phyloP scores from a whole-genome alignment of 2,888 invertebrate species.

The Exephanes ischioxanthus region DNA sequence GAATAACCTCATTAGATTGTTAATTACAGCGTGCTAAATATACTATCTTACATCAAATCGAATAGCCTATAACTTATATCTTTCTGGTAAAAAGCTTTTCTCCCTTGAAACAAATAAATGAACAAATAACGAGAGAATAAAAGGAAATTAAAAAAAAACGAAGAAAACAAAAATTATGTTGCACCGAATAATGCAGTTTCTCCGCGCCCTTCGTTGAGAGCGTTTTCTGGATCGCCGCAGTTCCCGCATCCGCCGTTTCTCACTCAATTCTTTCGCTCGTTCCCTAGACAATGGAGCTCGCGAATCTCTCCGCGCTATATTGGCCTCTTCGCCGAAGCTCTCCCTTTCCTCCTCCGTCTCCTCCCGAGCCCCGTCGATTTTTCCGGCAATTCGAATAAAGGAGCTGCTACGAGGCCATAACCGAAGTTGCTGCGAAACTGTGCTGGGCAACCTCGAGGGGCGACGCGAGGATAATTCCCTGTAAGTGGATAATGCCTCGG shows the following conservation, averaged over 20 bases:
- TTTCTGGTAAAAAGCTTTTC: background rate
- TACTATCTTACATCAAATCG: too few species aligned
- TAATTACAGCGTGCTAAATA: too few species aligned
- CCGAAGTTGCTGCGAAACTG: constrained; percentile 44
- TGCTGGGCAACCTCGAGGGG: constrained; percentile 31
- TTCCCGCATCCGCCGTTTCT: background rate
- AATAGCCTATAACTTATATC: too few species aligned
- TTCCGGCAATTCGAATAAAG: constrained; percentile 56
- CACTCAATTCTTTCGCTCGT: constrained; percentile 25
- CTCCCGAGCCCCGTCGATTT: constrained; percentile 31
- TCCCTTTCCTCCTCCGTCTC: background rate
- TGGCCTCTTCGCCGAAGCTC: constrained; percentile 13
- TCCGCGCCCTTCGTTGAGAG: constrained; percentile 12
- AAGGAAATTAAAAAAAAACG: background rate
- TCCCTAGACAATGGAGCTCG: constrained; percentile 45
- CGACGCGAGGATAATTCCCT: constrained; percentile 79
- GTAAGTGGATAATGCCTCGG: constrained; percentile 82
- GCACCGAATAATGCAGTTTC: background rate
- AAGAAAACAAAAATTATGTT: background rate
- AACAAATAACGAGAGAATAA: too few species aligned
- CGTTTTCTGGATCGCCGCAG: constrained; percentile 1
- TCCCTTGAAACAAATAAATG: too few species aligned
- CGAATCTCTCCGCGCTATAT: constrained; percentile 17
- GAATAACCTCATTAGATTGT: background rate
- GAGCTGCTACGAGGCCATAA: constrained; percentile 8